These are phyloP conservation scores for Oscarella lobularis DNA, from an alignment of 37 sponge, comb jelly and placozoan genomes.

Conservation along the genomic window DNA sequence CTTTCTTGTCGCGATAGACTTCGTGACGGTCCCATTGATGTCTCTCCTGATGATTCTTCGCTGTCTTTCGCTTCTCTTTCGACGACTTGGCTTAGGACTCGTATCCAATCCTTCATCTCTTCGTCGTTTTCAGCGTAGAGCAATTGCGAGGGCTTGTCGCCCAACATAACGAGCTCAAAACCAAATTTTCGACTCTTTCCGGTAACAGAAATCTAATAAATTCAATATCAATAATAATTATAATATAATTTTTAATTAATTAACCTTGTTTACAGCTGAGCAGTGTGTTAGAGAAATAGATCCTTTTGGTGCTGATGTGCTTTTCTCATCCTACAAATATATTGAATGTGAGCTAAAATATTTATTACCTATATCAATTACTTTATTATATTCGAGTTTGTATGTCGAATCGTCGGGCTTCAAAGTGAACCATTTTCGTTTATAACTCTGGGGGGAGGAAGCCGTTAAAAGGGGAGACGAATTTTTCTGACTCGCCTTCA, in stretches of 20 bases:
- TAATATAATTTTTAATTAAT: neutral
- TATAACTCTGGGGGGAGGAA: neutral
- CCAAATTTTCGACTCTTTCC: neutral
- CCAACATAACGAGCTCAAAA: neutral
- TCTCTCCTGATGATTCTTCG: neutral
- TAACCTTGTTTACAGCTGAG: neutral
- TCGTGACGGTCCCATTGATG: neutral
- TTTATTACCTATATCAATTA: too few relatives aligned
- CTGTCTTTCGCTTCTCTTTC: slow-evolving; percentile 16
- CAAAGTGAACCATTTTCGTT: neutral
- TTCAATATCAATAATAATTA: neutral
- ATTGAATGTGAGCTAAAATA: too few relatives aligned
- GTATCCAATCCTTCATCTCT: slow-evolving; percentile 57
- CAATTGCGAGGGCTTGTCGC: neutral
- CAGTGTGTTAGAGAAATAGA: neutral
- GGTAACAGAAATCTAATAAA: neutral
- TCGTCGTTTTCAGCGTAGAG: slow-evolving; percentile 33
- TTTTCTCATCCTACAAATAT: too few relatives aligned
- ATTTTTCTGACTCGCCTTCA: neutral
- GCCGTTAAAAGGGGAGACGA: too few relatives aligned
- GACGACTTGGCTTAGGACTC: slow-evolving; percentile 29
- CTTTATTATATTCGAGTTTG: too few relatives aligned
- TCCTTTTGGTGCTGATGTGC: neutral
- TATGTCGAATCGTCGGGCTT: too few relatives aligned
- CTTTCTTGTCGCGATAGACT: neutral